Evolutionary conservation across 2,888 invertebrate species (phyloP), one percentile per base, ranked within the genome.

Genomic region (Capitulum mitella): DNA sequence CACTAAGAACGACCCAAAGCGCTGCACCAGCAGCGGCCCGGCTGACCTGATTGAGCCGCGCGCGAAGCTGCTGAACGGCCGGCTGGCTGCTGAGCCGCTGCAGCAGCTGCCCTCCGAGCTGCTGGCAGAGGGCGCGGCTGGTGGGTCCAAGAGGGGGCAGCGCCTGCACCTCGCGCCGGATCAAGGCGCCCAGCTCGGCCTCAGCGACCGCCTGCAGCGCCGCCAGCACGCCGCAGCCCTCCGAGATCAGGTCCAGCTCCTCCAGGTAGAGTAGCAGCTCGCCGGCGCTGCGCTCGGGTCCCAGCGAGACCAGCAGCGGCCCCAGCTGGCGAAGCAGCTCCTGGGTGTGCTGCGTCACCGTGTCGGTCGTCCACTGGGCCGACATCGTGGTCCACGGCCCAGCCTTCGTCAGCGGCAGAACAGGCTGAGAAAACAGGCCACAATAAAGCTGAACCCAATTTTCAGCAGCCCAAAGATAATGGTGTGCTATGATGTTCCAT

Each of bases 351-450:
- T 70, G 79, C 19, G 77, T 77, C 37, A 79, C 78, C 48, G 54
- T 64, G 26, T 74, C 48, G 61, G 74, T 75, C 80, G 51, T 77
- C 80, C 79, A 77, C 78, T 77, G 40, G 70, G 80, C 58, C 34
- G 76, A 29, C 79, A 76, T 70, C 75, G 74, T 43, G 43, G n/a
- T n/a, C n/a, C n/a, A n/a, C n/a, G n/a, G n/a, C n/a, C n/a, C n/a
- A n/a, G n/a, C n/a, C n/a, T n/a, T n/a, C n/a, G n/a, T n/a, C n/a
- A n/a, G n/a, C n/a, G n/a, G n/a, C n/a, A n/a, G n/a, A n/a, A n/a
- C n/a, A n/a, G n/a, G n/a, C n/a, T n/a, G n/a, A n/a, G n/a, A n/a
- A n/a, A n/a, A n/a, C n/a, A n/a, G n/a, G n/a, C n/a, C n/a, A n/a
- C n/a, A n/a, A n/a, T n/a, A n/a, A n/a, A n/a, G n/a, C n/a, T n/a